Percentiles rank a stretch among this genome's conserved stretches.
Evolutionary conservation across 2,113 vertebrate genomes (phyloP).

Genomic region (Tachysurus fulvidraco): DNA sequence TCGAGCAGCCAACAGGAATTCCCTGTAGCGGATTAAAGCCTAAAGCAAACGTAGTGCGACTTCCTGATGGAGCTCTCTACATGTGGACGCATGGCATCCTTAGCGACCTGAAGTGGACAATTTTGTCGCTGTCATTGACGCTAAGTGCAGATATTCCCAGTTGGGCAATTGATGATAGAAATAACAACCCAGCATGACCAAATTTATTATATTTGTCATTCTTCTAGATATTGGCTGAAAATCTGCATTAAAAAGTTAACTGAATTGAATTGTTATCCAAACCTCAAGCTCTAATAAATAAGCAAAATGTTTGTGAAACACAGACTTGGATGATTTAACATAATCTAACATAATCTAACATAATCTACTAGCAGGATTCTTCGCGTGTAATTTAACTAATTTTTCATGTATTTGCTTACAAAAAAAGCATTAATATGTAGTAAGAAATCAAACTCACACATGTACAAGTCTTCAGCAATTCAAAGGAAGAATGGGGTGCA

Average conservation of each 20-base stretch:
- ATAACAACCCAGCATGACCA: neutral
- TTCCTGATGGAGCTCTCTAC: conserved; percentile 19
- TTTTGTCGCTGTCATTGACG: neutral
- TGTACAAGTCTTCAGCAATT: neutral
- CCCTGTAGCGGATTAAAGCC: conserved; percentile 65
- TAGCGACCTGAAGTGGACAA: neutral
- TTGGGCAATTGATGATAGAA: neutral
- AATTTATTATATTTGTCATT: neutral
- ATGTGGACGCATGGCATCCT: conserved; percentile 18
- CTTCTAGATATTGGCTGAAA: neutral
- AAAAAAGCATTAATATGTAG: neutral
- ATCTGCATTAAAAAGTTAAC: neutral
- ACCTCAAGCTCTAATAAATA: neutral
- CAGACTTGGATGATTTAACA: neutral
- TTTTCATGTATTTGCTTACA: neutral
- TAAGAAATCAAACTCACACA: neutral
- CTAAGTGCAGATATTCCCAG: neutral
- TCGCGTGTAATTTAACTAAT: neutral
- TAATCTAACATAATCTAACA: neutral
- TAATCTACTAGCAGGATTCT: neutral
- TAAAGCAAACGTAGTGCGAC: conserved; percentile 28
- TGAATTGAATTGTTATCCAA: neutral
- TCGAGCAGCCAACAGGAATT: conserved; percentile 69
- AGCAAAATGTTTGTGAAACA: neutral
- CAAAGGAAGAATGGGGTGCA: neutral